Conservation (phyloP, 2,113 vertebrate genomes). For the Sitta europaea region DNA sequence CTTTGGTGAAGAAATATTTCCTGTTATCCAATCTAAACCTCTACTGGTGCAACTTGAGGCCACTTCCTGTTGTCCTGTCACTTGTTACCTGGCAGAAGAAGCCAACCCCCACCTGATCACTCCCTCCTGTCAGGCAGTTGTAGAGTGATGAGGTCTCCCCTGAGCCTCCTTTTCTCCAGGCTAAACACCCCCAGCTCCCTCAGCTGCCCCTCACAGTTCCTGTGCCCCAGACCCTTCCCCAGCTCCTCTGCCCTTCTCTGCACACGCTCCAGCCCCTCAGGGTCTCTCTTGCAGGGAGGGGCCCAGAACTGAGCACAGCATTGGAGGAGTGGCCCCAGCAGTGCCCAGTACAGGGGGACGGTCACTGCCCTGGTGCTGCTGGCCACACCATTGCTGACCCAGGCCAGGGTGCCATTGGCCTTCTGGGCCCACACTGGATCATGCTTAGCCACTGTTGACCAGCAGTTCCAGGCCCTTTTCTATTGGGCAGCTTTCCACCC, state of each 20-base stretch:
- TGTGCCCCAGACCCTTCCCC: not conserved
- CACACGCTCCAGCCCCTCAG: not conserved
- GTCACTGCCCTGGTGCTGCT: not conserved
- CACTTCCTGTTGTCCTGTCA: not conserved
- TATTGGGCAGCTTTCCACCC: rapidly evolving
- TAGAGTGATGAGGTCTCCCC: rapidly evolving
- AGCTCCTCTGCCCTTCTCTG: not conserved
- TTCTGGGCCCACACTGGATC: not conserved
- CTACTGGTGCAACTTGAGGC: not conserved
- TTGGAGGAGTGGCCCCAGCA: not conserved
- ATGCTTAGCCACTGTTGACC: rapidly evolving
- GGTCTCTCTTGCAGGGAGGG: not conserved
- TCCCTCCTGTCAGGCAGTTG: not conserved
- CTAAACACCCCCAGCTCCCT: not conserved
- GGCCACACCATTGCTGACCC: not conserved
- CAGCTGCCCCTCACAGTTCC: not conserved
- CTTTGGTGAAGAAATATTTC: not conserved
- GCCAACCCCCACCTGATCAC: rapidly evolving
- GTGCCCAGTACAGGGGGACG: not conserved
- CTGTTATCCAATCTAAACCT: not conserved
- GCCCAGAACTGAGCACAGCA: not conserved
- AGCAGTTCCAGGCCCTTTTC: not conserved
- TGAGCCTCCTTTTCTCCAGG: not conserved
- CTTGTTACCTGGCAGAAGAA: not conserved
- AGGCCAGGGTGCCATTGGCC: not conserved